phyloP scores from a whole-genome alignment of 2,797 vertebrate species.

The Anas capensis region DNA sequence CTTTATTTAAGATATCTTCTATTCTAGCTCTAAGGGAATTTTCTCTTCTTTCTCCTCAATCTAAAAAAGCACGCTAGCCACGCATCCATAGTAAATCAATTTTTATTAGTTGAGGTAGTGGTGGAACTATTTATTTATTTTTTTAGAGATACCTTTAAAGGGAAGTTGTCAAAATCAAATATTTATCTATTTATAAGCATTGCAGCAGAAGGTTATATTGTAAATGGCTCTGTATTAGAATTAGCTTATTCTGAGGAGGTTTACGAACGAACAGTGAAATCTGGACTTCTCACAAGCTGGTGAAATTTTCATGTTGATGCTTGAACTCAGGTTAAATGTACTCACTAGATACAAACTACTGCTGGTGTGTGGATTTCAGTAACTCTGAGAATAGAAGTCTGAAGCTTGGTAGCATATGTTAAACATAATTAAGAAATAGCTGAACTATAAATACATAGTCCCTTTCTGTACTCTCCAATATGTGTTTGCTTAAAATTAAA shows the following conservation, averaged over 20 bases:
- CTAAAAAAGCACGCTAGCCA: neutral
- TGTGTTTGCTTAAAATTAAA: neutral
- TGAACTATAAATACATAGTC: neutral
- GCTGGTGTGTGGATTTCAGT: neutral
- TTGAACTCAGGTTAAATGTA: slow-evolving; percentile 3
- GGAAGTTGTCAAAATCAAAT: neutral
- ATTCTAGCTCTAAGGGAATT: neutral
- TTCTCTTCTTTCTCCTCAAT: neutral
- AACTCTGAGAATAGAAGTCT: slow-evolving; percentile 39
- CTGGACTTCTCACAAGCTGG: neutral
- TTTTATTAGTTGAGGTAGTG: neutral
- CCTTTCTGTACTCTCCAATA: neutral
- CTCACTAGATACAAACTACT: neutral
- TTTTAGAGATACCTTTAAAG: neutral
- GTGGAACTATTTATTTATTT: neutral
- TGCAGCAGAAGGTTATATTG: neutral
- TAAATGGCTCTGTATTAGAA: neutral
- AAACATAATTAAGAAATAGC: slow-evolving; percentile 19
- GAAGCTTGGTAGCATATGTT: slow-evolving; percentile 23
- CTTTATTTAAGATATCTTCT: neutral
- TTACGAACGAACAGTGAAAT: neutral
- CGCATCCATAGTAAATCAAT: neutral
- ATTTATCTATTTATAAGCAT: neutral
- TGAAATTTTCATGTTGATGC: neutral
- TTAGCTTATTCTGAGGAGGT: neutral